Evolutionary conservation across 2,797 vertebrate species (phyloP), one percentile per base, ranked within the genome.

Genomic region (Mus spretus): DNA sequence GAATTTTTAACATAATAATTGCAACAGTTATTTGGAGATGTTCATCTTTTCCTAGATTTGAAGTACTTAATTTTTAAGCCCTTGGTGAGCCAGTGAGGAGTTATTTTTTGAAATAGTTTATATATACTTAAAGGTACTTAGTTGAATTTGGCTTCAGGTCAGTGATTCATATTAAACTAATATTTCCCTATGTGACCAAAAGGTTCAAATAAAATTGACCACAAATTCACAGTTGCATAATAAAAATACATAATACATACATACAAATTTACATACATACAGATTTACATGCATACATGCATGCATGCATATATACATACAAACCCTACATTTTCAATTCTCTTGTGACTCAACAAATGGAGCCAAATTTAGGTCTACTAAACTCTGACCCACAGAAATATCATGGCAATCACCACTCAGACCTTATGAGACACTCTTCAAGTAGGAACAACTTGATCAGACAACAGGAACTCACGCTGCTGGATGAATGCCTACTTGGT

Each of bases 31-130:
- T 79, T 93, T 78, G 37, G 19, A 81, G 4, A 55, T 77, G 8
- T 80, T 83, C 50, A 37, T 93, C 31, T 78, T n/a, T 94, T 28
- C 40, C 47, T 22, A 28, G 77, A 81, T 44, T 92, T 72, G 6
- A 87, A 87, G 47, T 55, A 59, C 26, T 83, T 89, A 50, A 89
- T 94, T 95, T 95, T 96, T 40, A 91, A 94, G 85, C 81, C 88
- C 63, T 85, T 37, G n/a, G 37, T 74, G 83, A 94, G 37, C 34
- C 50, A 75, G 44, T 93, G 5, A 87, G 44, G 80, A 59, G 72
- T 89, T 81, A 93, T 93, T 94, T 87, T 96, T 94, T 87, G 88
- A 72, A 50, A 63, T 96, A n/a, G 96, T 95, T 88, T 94, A 91
- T 50, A 82, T 74, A 72, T 78, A 84, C 34, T 91, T 96, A 94